Evolutionary conservation across 1,140 invertebrate species (phyloP).

Genomic region (Pachyrhynchus sulphureomaculatus): DNA sequence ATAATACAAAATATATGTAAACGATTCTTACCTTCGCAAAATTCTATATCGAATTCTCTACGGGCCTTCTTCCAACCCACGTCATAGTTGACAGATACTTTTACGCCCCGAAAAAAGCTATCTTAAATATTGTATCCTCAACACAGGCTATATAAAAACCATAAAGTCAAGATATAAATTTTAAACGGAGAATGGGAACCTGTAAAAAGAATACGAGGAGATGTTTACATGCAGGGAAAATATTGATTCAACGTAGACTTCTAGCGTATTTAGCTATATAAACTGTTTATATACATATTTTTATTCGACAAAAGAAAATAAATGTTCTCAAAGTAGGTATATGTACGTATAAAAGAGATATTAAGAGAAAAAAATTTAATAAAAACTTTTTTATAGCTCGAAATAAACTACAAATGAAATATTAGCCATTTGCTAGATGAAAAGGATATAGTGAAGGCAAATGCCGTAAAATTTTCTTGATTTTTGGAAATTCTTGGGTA

Average conservation of each 20-base stretch:
- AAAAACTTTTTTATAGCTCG: no score
- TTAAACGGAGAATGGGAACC: neutral
- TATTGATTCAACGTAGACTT: neutral
- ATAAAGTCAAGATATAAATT: slow-evolving; percentile 6
- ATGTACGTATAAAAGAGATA: no score
- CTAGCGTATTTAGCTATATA: neutral
- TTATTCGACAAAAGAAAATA: no score
- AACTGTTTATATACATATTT: no score
- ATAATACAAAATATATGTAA: no score
- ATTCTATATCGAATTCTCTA: slow-evolving; percentile 29
- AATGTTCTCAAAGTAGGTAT: no score
- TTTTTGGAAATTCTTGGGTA: no score
- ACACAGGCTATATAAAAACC: slow-evolving; percentile 12
- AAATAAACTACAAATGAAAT: no score
- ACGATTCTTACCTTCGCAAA: slow-evolving; percentile 32
- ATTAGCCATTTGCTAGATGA: no score
- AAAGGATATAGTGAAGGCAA: no score
- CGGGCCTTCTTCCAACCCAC: slow-evolving; percentile 3
- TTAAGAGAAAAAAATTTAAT: no score
- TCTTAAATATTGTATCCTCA: slow-evolving; percentile 36
- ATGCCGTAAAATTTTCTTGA: no score
- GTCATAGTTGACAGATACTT: slow-evolving; percentile 32
- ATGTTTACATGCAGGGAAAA: neutral
- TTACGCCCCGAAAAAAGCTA: slow-evolving; percentile 29
- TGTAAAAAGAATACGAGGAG: neutral